phyloP scores from a whole-genome alignment of 2,797 vertebrate genomes.

The Halcyon chelicuti region DNA sequence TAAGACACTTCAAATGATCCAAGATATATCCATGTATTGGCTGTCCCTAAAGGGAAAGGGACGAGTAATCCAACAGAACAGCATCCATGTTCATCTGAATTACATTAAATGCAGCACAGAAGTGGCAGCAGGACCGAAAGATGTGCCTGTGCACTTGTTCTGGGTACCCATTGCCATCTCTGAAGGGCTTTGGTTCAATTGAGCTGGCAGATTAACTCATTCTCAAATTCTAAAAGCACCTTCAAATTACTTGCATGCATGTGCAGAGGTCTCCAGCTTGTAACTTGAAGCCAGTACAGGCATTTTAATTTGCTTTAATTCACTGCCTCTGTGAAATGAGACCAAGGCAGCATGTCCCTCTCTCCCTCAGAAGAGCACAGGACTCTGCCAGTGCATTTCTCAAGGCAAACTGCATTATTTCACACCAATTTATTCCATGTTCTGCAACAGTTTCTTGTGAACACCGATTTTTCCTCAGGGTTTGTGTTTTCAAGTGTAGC shows the following conservation, averaged over 20 bases:
- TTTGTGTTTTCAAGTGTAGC: background rate
- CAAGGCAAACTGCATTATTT: background rate
- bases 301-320: conserved; percentile 28
- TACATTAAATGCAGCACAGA: background rate
- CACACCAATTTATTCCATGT: background rate
- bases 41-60: background rate
- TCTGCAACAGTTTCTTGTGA: background rate
- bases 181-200: background rate
- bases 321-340: background rate
- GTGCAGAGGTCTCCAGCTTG: background rate
- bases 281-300: background rate
- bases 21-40: background rate
- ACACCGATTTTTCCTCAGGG: background rate
- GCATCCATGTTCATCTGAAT: background rate
- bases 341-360: background rate
- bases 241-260: background rate
- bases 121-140: background rate
- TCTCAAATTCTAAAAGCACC: background rate
- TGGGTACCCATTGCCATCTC: background rate
- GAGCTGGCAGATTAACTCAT: background rate
- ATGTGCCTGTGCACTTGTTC: background rate
- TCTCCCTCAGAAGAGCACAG: background rate
- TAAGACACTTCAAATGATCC: background rate
- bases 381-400: background rate
- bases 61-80: background rate